These are phyloP conservation scores for Aplysina aerophoba DNA, from an alignment of 37 sponge, comb jelly and placozoan species.

Conservation along the genomic window DNA sequence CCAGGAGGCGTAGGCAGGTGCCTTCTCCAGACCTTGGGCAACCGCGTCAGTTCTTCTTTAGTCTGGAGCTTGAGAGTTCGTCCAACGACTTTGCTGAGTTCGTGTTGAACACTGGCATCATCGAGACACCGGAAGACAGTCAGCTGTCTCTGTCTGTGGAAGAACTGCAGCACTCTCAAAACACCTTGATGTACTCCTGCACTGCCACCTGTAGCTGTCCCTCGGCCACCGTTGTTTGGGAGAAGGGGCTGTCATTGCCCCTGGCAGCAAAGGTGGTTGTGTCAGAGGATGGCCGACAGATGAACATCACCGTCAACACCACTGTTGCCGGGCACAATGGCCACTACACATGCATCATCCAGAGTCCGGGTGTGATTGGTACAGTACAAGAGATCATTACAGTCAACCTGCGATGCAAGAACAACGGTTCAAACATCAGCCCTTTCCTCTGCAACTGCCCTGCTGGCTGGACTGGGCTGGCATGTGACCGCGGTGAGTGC, in stretches of 20 bases:
- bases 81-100: background rate
- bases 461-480: background rate
- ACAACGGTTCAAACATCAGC: background rate
- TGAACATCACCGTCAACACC: background rate
- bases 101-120: background rate
- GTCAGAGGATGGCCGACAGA: background rate
- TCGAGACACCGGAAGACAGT: background rate
- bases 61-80: too few relatives aligned
- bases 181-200: background rate
- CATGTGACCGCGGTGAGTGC: background rate
- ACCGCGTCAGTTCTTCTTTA: too few relatives aligned
- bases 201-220: slow-evolving; percentile 18
- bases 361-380: slow-evolving; percentile 5
- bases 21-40: too few relatives aligned
- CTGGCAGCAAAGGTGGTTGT: background rate
- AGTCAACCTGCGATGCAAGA: slow-evolving; percentile 1
- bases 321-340: background rate
- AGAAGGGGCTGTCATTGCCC: background rate
- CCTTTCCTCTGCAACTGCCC: background rate
- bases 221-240: background rate
- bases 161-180: background rate
- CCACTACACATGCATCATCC: slow-evolving; percentile 5
- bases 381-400: background rate
- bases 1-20: too few relatives aligned
- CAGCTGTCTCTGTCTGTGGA: background rate